phyloP scores from a whole-genome alignment of 2,888 invertebrate genomes.

The Lamellibrachia satsuma region DNA sequence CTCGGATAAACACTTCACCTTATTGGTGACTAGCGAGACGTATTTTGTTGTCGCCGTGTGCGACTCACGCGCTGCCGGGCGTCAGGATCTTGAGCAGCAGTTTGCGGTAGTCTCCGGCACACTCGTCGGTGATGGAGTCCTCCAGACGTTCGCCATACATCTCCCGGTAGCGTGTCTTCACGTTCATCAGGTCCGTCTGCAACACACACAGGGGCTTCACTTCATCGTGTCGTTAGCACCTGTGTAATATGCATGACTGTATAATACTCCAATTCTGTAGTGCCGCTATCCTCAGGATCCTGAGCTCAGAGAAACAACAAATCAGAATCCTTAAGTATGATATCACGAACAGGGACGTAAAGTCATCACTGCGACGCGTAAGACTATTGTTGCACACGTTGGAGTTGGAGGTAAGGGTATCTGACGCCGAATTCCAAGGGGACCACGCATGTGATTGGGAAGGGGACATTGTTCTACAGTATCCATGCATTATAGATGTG shows the following conservation, averaged over 20 bases:
- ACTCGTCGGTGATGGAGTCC: background rate
- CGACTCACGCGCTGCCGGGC: background rate
- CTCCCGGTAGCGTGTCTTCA: background rate
- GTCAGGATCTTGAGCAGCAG: constrained; percentile 14
- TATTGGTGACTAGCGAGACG: background rate
- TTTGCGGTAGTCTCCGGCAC: constrained; percentile 21
- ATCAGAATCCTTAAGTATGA: no score
- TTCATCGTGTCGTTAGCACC: background rate
- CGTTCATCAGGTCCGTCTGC: background rate
- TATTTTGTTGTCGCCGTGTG: background rate
- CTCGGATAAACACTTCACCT: background rate
- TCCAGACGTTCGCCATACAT: background rate
- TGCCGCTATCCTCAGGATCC: no score
- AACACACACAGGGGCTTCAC: background rate
- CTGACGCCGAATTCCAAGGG: no score
- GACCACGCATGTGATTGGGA: background rate
- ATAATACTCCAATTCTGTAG: no score
- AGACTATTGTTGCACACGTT: no score
- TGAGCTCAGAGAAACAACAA: no score
- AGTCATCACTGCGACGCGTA: no score
- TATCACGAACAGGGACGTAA: no score
- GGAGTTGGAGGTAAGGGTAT: no score
- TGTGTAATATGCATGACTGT: background rate
- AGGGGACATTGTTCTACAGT: background rate
- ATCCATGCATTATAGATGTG: no score